Evolutionary conservation across 37 sponge, comb jelly and placozoan species (phyloP).

Genomic region (Beroe forskalii): DNA sequence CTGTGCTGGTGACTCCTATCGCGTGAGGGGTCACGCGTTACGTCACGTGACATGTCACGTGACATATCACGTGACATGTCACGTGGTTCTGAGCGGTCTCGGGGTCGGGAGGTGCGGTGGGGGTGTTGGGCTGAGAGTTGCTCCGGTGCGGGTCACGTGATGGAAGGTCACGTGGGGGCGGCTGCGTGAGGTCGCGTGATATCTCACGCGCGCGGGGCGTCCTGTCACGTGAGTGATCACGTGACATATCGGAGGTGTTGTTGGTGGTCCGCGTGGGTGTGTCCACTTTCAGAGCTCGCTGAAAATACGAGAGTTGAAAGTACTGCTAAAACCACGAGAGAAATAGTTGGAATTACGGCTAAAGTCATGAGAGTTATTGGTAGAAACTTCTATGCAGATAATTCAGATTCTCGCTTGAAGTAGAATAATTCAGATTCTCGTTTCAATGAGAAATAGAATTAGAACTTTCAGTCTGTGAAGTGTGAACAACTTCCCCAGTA

Average conservation of each 20-base stretch:
- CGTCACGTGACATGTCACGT: background rate
- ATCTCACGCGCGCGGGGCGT: background rate
- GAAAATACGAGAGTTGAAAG: too few species aligned
- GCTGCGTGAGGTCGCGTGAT: background rate
- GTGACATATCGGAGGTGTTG: background rate
- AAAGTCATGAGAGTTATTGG: too few species aligned
- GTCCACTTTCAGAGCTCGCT: background rate
- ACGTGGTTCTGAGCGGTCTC: background rate
- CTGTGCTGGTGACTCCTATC: background rate
- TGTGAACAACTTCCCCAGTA: too few species aligned
- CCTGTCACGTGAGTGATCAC: background rate
- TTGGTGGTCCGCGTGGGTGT: background rate
- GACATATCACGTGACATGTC: background rate
- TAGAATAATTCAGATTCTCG: too few species aligned
- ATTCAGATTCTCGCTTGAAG: too few species aligned
- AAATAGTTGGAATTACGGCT: too few species aligned
- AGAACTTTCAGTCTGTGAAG: too few species aligned
- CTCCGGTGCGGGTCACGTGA: background rate
- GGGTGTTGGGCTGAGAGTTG: constrained; percentile 49
- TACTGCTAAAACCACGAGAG: too few species aligned
- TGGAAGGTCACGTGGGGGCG: too few species aligned
- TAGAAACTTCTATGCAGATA: too few species aligned
- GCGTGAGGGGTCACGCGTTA: background rate
- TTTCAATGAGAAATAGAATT: too few species aligned
- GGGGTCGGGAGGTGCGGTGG: constrained; percentile 1